phyloP scores from a whole-genome alignment of 1,140 invertebrate species.

The Drosophila funebris region DNA sequence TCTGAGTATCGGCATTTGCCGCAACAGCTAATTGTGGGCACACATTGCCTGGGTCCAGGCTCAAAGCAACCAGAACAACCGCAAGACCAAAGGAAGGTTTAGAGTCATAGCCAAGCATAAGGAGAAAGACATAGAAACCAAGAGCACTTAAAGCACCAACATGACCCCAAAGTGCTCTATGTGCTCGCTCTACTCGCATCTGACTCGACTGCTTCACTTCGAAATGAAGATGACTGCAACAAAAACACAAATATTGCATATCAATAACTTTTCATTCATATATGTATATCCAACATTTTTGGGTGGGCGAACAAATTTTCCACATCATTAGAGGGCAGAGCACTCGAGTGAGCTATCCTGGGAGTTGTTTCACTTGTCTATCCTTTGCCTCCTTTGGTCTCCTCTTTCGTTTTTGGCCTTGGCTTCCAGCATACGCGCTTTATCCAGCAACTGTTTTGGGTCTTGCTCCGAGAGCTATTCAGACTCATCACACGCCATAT shows the following conservation, averaged over 20 bases:
- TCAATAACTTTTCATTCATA: slow-evolving; percentile 47
- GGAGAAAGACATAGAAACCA: background rate
- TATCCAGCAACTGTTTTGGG: slow-evolving; percentile 29
- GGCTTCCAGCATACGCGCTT: slow-evolving; percentile 15
- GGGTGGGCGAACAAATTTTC: slow-evolving; percentile 59
- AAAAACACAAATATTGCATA: slow-evolving; percentile 49
- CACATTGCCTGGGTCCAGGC: slow-evolving; percentile 20
- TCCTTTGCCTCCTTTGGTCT: background rate
- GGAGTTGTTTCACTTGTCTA: slow-evolving; percentile 29
- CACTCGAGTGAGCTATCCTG: slow-evolving; percentile 48
- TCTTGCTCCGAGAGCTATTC: slow-evolving; percentile 32
- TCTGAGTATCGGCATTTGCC: slow-evolving; percentile 37
- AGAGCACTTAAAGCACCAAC: slow-evolving; percentile 24
- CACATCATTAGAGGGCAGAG: slow-evolving; percentile 67
- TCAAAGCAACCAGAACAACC: slow-evolving; percentile 60
- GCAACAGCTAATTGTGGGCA: slow-evolving; percentile 66
- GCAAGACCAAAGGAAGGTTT: slow-evolving; percentile 20
- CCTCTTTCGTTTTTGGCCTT: slow-evolving; percentile 1
- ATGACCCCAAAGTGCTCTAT: slow-evolving; percentile 19
- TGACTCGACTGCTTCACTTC: background rate
- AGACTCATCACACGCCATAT: slow-evolving; percentile 70
- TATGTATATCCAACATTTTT: slow-evolving; percentile 24
- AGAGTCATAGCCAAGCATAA: background rate
- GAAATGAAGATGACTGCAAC: slow-evolving; percentile 36
- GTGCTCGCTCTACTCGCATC: too few relatives aligned